Percentiles rank a stretch among this genome's conserved stretches.
phyloP scores from a whole-genome alignment of 92 coral and sea anemone genomes.

The Micromussa lordhowensis region DNA sequence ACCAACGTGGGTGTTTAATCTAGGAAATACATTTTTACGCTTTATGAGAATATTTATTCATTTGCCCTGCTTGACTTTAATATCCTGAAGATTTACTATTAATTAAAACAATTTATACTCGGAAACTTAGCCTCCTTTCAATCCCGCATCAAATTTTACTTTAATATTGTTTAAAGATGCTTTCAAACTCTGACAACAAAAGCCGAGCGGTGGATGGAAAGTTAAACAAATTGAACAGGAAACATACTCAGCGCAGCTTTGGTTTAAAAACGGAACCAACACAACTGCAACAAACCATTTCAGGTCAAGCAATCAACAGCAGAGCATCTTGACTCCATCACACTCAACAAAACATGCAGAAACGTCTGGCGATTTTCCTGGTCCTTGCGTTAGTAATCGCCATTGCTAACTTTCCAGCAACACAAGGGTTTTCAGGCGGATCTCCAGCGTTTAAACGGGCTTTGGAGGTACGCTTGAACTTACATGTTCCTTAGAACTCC shows the following conservation, averaged over 20 bases:
- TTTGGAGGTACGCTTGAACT: not conserved
- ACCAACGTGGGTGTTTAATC: not conserved
- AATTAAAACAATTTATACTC: not conserved
- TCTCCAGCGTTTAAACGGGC: not conserved
- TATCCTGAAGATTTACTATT: not conserved
- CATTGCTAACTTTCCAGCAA: slow-evolving; percentile 7
- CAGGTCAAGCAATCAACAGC: not conserved
- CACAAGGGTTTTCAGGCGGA: not conserved
- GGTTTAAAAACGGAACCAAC: not conserved
- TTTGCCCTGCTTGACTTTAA: not conserved
- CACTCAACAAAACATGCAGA: not conserved
- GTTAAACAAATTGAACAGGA: not conserved
- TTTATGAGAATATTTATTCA: not conserved
- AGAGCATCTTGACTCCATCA: not conserved
- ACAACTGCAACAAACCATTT: not conserved
- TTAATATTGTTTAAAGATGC: not conserved
- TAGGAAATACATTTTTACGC: not conserved
- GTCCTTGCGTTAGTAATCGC: not conserved
- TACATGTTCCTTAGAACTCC: too few relatives aligned
- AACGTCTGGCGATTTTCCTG: slow-evolving; percentile 4
- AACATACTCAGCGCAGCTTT: not conserved
- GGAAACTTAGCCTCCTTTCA: not conserved
- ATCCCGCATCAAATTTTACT: not conserved
- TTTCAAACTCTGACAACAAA: not conserved
- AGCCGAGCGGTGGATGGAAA: not conserved